These are phyloP conservation scores for Spinus pinus DNA, from an alignment of 2,797 vertebrate species.

Conservation along the genomic window DNA sequence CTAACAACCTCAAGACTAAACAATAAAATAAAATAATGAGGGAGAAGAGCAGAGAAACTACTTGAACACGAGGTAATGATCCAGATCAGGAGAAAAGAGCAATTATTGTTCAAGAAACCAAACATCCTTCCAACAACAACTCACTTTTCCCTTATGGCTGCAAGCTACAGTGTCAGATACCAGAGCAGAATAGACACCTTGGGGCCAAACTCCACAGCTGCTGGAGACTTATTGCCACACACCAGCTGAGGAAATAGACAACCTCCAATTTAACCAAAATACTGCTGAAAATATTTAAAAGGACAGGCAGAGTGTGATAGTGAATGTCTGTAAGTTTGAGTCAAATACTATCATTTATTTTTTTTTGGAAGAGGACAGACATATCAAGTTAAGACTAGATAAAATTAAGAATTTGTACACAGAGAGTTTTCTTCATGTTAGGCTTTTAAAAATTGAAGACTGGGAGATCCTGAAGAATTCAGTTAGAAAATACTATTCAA, in stretches of 20 bases:
- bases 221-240: background rate
- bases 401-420: background rate
- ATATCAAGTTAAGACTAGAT: background rate
- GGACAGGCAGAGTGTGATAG: background rate
- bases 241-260: background rate
- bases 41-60: background rate
- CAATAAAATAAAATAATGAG: background rate
- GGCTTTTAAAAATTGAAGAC: background rate
- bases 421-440: background rate
- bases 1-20: background rate
- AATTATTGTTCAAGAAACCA: background rate
- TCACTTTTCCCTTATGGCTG: background rate
- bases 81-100: background rate
- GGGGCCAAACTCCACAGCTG: background rate
- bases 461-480: background rate
- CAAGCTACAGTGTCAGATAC: background rate
- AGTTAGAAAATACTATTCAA: background rate
- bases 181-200: background rate
- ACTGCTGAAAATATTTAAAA: background rate
- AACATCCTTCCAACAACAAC: background rate
- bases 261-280: background rate
- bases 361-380: background rate
- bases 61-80: background rate
- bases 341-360: background rate
- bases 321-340: background rate